Percentiles rank a stretch among this genome's conserved stretches.
Evolutionary conservation across 2,113 vertebrate species (phyloP).

Genomic region (Melanerpes formicivorus): DNA sequence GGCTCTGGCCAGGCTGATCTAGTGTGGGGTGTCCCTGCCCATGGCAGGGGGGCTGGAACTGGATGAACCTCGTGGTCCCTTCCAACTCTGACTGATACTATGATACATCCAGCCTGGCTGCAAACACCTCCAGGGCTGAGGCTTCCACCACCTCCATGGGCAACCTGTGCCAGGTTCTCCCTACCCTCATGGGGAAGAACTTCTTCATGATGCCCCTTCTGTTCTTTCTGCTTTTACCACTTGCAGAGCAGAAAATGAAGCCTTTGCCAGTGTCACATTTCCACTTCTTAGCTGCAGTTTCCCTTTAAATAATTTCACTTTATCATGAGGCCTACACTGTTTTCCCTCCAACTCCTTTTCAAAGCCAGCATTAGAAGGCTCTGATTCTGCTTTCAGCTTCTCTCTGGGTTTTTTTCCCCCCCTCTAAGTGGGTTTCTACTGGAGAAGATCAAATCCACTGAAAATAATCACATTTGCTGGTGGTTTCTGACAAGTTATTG

Average conservation of each 20-base stretch:
- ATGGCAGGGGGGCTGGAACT: too few species aligned
- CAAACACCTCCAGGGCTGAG: too few species aligned
- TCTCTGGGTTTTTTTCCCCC: not conserved
- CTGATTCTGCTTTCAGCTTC: not conserved
- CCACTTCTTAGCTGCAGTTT: not conserved
- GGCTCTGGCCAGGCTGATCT: too few species aligned
- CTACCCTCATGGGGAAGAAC: too few species aligned
- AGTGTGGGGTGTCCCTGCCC: too few species aligned
- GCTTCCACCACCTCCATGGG: too few species aligned
- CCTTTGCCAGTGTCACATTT: not conserved
- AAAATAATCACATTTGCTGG: constrained; percentile 52
- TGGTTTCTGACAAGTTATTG: constrained; percentile 66
- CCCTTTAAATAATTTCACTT: constrained; percentile 9
- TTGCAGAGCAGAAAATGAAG: not conserved
- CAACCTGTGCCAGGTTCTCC: too few species aligned
- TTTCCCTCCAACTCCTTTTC: constrained; percentile 22
- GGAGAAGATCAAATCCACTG: not conserved
- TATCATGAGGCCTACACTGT: not conserved
- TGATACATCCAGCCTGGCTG: too few species aligned
- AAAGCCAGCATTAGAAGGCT: not conserved
- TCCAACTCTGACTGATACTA: too few species aligned
- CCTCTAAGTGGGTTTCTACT: constrained; percentile 1
- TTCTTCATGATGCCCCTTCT: too few species aligned
- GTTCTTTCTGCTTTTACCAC: not conserved
- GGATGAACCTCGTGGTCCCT: too few species aligned